Percentiles rank a stretch among this genome's conserved stretches.
These are phyloP conservation scores for Phengaris alcon DNA, from an alignment of 2,888 invertebrate genomes.

Conservation along the genomic window DNA sequence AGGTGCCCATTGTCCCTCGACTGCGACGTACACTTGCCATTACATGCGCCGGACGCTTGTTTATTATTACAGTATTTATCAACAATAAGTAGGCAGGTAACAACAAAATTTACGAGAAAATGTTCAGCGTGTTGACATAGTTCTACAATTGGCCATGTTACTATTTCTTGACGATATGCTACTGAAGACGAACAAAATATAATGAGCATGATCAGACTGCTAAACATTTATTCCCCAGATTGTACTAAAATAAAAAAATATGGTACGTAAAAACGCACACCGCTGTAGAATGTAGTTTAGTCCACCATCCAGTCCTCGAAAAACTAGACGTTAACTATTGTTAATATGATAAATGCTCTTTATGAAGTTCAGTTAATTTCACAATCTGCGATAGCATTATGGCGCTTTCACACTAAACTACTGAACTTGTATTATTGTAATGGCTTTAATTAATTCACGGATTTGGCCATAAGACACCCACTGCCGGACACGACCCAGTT, in stretches of 20 bases:
- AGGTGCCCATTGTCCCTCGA: constrained; percentile 5
- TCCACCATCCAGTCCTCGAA: constrained; percentile 4
- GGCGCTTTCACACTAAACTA: background rate
- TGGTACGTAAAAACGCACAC: background rate
- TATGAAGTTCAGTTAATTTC: constrained; percentile 28
- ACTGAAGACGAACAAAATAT: no score
- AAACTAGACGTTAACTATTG: constrained; percentile 29
- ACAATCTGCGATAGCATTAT: constrained; percentile 18
- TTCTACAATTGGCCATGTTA: no score
- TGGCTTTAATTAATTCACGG: background rate
- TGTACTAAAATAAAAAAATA: no score
- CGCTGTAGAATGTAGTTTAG: constrained; percentile 2
- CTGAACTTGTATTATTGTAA: background rate
- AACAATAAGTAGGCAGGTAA: background rate
- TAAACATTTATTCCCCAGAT: no score
- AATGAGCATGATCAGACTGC: no score
- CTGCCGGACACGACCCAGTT: no score
- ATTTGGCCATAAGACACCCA: background rate
- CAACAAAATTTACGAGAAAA: no score
- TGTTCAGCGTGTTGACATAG: no score
- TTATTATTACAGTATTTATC: background rate
- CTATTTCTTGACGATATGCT: no score
- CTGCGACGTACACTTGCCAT: constrained; percentile 8
- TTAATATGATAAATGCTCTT: constrained; percentile 31
- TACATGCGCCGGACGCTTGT: background rate